Evolutionary conservation across 2,113 vertebrate genomes (phyloP).

Genomic region (Elephas maximus): DNA sequence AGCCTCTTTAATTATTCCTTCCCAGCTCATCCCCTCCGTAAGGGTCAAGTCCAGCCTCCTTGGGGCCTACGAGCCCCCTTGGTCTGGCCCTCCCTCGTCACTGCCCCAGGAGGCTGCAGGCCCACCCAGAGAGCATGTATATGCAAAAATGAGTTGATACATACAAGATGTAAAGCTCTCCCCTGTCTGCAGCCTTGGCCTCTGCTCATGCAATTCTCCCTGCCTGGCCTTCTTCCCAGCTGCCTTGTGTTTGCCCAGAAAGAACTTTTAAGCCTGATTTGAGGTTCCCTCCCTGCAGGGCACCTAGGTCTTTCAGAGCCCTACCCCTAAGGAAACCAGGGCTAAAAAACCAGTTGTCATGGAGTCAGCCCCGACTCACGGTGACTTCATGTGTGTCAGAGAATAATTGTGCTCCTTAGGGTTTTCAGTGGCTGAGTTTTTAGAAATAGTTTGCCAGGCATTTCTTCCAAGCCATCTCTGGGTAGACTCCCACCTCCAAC

Average conservation of each 20-base stretch:
- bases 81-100: rapidly evolving
- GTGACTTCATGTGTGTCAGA: neutral
- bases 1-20: rapidly evolving
- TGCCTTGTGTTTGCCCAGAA: neutral
- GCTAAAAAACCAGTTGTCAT: neutral
- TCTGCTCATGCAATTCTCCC: rapidly evolving
- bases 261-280: too few relatives aligned
- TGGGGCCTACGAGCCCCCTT: rapidly evolving
- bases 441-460: neutral
- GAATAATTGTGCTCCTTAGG: neutral
- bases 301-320: neutral
- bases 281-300: neutral
- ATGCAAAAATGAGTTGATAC: neutral
- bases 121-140: neutral
- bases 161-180: neutral
- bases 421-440: neutral
- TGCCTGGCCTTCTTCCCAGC: neutral
- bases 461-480: neutral
- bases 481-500: neutral
- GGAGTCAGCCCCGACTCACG: neutral
- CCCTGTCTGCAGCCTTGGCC: neutral
- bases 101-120: rapidly evolving
- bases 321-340: neutral
- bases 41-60: neutral
- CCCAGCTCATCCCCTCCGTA: neutral